phyloP scores from a whole-genome alignment of 64 coral and sea anemone genomes.

The Anthopleura sola region DNA sequence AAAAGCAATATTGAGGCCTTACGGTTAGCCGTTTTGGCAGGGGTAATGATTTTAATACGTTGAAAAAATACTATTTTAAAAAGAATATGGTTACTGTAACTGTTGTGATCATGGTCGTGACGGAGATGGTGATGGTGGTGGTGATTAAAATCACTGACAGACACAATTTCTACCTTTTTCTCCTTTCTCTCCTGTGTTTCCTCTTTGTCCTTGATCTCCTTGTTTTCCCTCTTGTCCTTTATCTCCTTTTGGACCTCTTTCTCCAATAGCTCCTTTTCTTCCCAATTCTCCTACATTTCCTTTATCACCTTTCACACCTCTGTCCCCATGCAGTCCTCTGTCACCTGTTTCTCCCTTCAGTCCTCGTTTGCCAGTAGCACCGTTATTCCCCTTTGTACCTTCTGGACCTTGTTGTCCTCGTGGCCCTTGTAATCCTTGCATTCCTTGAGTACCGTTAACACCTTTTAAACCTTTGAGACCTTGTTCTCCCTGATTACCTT shows the following conservation, averaged over 20 bases:
- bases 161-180: no score
- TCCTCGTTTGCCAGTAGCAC: not conserved
- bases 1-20: no score
- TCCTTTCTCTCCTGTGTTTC: not conserved
- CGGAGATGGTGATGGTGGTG: no score
- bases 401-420: slow-evolving; percentile 2
- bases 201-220: not conserved
- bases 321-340: slow-evolving; percentile 1
- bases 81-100: no score
- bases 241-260: not conserved
- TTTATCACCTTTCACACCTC: slow-evolving; percentile 6
- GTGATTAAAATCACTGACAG: no score
- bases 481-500: not conserved
- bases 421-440: slow-evolving; percentile 17
- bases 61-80: no score
- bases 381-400: slow-evolving; percentile 3
- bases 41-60: no score
- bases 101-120: no score
- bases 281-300: slow-evolving; percentile 20
- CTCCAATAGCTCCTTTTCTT: not conserved
- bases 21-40: no score
- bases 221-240: not conserved
- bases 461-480: not conserved
- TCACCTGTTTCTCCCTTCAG: slow-evolving; percentile 8
- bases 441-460: not conserved